Evolutionary conservation across 2,797 vertebrate genomes (phyloP).

Genomic region (Capromys pilorides): DNA sequence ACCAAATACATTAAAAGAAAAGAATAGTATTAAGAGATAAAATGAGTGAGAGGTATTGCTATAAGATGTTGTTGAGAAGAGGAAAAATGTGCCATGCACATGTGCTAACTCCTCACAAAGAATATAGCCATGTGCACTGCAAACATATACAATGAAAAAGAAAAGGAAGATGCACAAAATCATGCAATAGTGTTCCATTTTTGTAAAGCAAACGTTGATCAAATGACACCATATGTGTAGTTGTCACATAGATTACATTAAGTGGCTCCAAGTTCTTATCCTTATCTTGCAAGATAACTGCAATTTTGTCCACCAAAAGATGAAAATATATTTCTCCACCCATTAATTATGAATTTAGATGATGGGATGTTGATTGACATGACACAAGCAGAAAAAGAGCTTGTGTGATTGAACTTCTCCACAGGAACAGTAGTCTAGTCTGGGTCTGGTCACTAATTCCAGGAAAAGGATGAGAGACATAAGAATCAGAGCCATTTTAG

Average conservation of each 20-base stretch:
- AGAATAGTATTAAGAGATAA: slow-evolving; percentile 24
- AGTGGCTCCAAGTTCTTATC: not conserved
- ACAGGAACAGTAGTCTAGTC: not conserved
- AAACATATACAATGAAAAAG: not conserved
- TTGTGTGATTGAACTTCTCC: not conserved
- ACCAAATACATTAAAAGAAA: no score
- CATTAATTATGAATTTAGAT: slow-evolving; percentile 5
- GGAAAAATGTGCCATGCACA: not conserved
- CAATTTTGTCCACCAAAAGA: slow-evolving; percentile 44
- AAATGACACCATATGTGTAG: slow-evolving; percentile 2
- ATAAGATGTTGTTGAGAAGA: slow-evolving; percentile 3
- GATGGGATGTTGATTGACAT: not conserved
- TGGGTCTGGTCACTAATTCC: not conserved
- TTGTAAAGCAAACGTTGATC: slow-evolving; percentile 34
- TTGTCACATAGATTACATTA: slow-evolving; percentile 6
- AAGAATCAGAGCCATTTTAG: not conserved
- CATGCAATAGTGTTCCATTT: not conserved
- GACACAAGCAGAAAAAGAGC: not conserved
- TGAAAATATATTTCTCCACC: slow-evolving; percentile 4
- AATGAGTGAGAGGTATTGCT: slow-evolving; percentile 5
- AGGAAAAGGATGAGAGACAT: slow-evolving; percentile 12
- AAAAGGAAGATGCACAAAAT: slow-evolving; percentile 31
- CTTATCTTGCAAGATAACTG: slow-evolving; percentile 16
- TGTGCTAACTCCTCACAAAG: not conserved
- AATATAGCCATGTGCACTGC: not conserved